Conservation (phyloP, 64 coral and sea anemone species). For the Montipora foliosa region DNA sequence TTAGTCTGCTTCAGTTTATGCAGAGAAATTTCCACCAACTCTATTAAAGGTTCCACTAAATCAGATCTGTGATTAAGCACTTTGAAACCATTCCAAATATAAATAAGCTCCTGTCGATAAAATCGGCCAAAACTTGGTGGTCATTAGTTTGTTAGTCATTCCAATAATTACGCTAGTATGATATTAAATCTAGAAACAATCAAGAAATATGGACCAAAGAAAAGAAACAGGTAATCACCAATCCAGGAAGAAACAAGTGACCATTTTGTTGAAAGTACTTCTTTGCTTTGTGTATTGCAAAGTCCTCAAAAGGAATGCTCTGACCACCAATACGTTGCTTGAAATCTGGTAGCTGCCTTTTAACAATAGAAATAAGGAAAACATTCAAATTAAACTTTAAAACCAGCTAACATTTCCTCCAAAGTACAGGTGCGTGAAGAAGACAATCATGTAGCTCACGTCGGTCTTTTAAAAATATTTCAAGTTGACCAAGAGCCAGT, state of each 20-base stretch:
- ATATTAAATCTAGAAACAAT: background rate
- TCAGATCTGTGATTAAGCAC: conserved; percentile 85
- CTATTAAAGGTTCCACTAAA: conserved; percentile 66
- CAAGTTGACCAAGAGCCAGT: too few relatives aligned
- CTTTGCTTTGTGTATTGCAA: conserved; percentile 83
- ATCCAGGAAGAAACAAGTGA: conserved; percentile 85
- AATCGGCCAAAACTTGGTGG: background rate
- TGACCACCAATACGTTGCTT: conserved; percentile 94
- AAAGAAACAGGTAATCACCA: conserved; percentile 56
- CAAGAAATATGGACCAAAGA: background rate
- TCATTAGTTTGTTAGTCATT: background rate
- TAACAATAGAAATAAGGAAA: background rate
- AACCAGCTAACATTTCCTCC: background rate
- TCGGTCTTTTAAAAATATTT: background rate
- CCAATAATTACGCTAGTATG: too few relatives aligned
- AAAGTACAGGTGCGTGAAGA: background rate
- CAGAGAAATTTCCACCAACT: conserved; percentile 56
- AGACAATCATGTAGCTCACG: too few relatives aligned
- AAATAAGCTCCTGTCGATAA: conserved; percentile 79
- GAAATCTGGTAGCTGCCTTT: conserved; percentile 81
- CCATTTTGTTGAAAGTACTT: conserved; percentile 88
- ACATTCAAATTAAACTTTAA: background rate
- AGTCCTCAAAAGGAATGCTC: conserved; percentile 95
- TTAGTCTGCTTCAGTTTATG: conserved; percentile 65
- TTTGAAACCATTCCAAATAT: conserved; percentile 97